phyloP scores from a whole-genome alignment of 2,113 vertebrate species.

The Pteruthius melanotis region DNA sequence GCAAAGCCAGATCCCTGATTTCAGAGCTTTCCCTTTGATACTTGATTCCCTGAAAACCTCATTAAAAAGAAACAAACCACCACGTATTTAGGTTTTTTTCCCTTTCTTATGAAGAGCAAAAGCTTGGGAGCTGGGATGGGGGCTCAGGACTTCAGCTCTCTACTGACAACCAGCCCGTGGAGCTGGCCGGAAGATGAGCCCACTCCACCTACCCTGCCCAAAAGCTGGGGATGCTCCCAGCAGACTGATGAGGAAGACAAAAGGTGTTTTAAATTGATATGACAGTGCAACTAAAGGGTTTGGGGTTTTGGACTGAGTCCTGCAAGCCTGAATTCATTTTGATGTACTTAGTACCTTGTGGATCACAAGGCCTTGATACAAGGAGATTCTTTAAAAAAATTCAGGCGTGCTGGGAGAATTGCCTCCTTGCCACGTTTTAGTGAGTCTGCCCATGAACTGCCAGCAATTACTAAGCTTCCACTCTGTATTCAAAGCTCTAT shows the following conservation, averaged over 20 bases:
- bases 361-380: neutral
- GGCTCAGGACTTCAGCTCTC: neutral
- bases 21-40: neutral
- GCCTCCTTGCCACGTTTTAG: neutral
- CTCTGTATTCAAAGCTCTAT: slow-evolving; percentile 22
- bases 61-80: neutral
- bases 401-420: slow-evolving; percentile 1
- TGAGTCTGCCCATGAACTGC: neutral
- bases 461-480: slow-evolving; percentile 17
- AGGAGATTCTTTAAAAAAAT: neutral
- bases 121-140: neutral
- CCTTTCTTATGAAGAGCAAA: neutral
- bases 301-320: neutral
- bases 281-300: neutral
- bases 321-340: neutral
- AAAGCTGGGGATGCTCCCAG: neutral
- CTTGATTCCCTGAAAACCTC: neutral
- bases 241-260: neutral
- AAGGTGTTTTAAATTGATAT: neutral
- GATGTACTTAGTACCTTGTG: neutral
- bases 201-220: neutral
- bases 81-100: neutral
- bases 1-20: neutral
- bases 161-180: neutral
- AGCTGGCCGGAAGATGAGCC: neutral